These are phyloP conservation scores for Scarus forsteni DNA, from an alignment of 2,797 vertebrate genomes.

Conservation along the genomic window DNA sequence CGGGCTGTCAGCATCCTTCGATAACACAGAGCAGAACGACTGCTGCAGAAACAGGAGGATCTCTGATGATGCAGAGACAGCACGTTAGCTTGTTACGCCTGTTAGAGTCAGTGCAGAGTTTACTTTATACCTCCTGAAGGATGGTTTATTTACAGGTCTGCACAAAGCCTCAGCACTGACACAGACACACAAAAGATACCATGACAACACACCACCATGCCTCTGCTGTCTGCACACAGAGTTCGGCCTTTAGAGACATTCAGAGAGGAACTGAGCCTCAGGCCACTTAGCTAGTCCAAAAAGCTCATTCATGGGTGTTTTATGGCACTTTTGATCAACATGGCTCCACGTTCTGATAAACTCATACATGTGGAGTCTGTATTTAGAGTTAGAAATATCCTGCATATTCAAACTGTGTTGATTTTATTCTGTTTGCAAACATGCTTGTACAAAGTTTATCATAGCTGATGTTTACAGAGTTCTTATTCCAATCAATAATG, in stretches of 20 bases:
- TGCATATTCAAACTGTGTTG: no score
- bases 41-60: conserved; percentile 57
- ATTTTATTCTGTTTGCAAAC: no score
- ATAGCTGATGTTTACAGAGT: no score
- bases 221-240: conserved; percentile 11
- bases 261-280: not conserved
- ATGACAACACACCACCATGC: conserved; percentile 48
- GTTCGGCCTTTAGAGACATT: conserved; percentile 6
- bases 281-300: not conserved
- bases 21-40: conserved; percentile 64
- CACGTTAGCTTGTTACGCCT: conserved; percentile 48
- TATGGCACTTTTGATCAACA: no score
- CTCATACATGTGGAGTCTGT: no score
- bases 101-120: conserved; percentile 45
- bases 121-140: conserved; percentile 45
- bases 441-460: no score
- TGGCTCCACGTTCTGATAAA: no score
- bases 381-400: no score
- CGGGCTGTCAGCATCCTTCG: conserved; percentile 67
- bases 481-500: no score
- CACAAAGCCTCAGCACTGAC: conserved; percentile 12
- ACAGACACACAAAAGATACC: conserved; percentile 45
- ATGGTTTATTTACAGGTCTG: conserved; percentile 60
- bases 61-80: conserved; percentile 47
- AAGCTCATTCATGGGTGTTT: no score